Evolutionary conservation across 2,888 invertebrate species (phyloP), one percentile per base, ranked within the genome.

Genomic region (Cephus sareptanus): DNA sequence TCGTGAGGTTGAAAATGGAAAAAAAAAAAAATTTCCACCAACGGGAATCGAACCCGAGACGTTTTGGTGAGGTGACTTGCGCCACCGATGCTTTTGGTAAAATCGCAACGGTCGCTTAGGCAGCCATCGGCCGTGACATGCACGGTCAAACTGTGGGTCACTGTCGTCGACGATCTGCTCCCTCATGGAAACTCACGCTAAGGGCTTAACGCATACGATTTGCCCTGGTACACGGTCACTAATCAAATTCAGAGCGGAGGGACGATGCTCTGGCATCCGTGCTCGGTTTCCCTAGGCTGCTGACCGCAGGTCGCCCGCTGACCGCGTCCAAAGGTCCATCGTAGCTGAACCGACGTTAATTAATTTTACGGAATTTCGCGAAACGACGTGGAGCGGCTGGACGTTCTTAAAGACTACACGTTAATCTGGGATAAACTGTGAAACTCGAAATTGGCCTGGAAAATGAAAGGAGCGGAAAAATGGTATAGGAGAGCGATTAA

Each of bases 241-340:
- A 86, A 86, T 86, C 86, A 84, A 86, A 86, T 86, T 84, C 82
- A 83, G 76, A 77, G 79, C 79, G 82, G 70, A 81, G 80, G 80
- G 80, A 82, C 82, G 71, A 12, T 9, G 33, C 23, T 56, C 23
- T 9, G 40, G 40, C 40, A 86, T 83, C 83, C 81, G 77, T 78
- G 82, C 84, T 84, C 83, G 83, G 85, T 85, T 85, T 82, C 81
- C 81, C 85, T 76, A 73, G 77, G 76, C 31, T 33, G 33, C 71
- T 71, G 30, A 33, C 33, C 71, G 12, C 31, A 33, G 71, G 33
- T 30, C 33, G 33, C 11, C 31, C 11, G 15, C 23, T 71, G 33
- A 71, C 71, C 71, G 6, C 71, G 33, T 33, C 71, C 31, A 71
- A 31, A 33, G 71, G 33, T 71, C 71, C 71, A 4, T 71, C 31